Percentiles rank a stretch among this genome's conserved stretches.
phyloP scores from a whole-genome alignment of 2,888 invertebrate species.

The Branchipolynoe longqiensis region DNA sequence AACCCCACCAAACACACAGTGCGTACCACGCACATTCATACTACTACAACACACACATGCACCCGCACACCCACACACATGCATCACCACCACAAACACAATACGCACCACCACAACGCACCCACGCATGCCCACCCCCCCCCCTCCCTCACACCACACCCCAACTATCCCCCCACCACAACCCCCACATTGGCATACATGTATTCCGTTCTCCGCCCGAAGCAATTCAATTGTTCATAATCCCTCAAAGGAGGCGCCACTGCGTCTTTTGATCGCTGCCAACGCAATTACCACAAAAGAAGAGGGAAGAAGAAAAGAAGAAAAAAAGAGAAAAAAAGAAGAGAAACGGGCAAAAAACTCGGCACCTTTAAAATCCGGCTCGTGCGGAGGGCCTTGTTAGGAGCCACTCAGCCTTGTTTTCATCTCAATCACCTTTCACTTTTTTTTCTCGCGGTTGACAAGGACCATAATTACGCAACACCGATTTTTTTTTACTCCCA shows the following conservation, averaged over 20 bases:
- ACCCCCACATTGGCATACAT: not conserved
- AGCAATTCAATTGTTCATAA: conserved; percentile 56
- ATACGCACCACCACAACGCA: not conserved
- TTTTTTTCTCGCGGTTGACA: conserved; percentile 10
- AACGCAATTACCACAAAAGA: conserved; percentile 50
- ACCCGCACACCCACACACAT: too few relatives aligned
- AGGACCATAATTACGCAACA: conserved; percentile 25
- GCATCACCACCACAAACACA: too few relatives aligned
- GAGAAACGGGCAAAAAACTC: not conserved
- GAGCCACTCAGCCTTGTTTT: conserved; percentile 47
- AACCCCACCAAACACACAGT: too few relatives aligned
- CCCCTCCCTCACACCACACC: conserved; percentile 6
- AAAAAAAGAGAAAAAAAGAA: not conserved
- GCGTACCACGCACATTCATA: too few relatives aligned
- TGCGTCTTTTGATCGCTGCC: conserved; percentile 48
- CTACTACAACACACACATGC: too few relatives aligned
- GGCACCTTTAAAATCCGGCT: conserved; percentile 24
- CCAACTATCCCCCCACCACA: too few relatives aligned
- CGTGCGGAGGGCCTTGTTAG: conserved; percentile 34
- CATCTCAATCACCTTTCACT: conserved; percentile 27
- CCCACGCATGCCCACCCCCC: not conserved
- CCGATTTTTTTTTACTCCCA: conserved; percentile 14
- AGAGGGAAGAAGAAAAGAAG: not conserved
- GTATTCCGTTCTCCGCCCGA: conserved; percentile 11
- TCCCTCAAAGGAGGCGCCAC: conserved; percentile 47